A percentile compares a stretch with the other conserved stretches of the same genome.
phyloP scores from a whole-genome alignment of 2,113 vertebrate genomes.

The Conger conger region DNA sequence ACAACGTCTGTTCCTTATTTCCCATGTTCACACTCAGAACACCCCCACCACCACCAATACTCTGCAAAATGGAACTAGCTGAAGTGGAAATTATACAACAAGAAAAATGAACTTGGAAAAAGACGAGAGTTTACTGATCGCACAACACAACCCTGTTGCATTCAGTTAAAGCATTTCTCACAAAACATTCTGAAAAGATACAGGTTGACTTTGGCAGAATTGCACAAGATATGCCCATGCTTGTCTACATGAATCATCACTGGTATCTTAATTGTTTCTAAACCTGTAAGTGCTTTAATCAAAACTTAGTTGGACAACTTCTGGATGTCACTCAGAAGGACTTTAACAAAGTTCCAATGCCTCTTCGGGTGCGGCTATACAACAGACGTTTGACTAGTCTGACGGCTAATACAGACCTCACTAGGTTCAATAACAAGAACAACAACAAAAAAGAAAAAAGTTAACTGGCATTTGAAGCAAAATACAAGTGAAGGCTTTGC shows the following conservation, averaged over 20 bases:
- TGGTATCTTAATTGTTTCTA: background rate
- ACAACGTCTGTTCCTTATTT: background rate
- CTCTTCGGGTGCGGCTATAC: conserved; percentile 13
- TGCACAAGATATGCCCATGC: background rate
- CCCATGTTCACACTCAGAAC: background rate
- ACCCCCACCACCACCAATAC: background rate
- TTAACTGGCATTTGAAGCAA: conserved; percentile 5
- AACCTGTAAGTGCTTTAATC: background rate
- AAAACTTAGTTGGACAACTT: background rate
- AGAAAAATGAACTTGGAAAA: background rate
- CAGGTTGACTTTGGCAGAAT: conserved; percentile 6
- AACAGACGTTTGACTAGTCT: conserved; percentile 21
- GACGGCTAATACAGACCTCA: conserved; percentile 21
- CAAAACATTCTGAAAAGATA: background rate
- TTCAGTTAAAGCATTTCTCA: background rate
- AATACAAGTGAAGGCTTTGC: conserved; percentile 31
- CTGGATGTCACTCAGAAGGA: background rate
- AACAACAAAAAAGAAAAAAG: conserved; percentile 26
- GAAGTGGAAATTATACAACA: background rate
- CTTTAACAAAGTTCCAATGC: background rate
- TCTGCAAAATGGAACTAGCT: background rate
- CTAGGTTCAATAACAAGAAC: conserved; percentile 21
- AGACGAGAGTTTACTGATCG: background rate
- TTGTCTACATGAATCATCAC: background rate
- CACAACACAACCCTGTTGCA: background rate